phyloP scores from a whole-genome alignment of 1,140 invertebrate species.

The Heliconius nattereri region DNA sequence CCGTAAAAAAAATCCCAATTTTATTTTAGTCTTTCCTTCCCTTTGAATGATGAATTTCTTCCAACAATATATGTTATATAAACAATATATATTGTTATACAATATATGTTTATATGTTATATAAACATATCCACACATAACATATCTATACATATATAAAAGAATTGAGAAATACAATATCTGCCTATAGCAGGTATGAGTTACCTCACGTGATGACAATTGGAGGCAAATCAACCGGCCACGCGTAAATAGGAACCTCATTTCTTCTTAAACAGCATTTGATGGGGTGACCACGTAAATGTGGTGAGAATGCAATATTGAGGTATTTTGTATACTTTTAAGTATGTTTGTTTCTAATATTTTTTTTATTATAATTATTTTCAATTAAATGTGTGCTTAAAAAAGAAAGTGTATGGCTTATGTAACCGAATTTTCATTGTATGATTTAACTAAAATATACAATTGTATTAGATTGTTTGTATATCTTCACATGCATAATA shows the following conservation, averaged over 20 bases:
- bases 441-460: no score
- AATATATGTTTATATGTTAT: no score
- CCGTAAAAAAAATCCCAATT: not conserved
- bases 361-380: not conserved
- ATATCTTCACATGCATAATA: no score
- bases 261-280: constrained; percentile 65
- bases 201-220: constrained; percentile 53
- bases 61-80: not conserved
- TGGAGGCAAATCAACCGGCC: constrained; percentile 60
- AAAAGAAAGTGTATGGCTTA: no score
- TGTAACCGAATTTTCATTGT: no score
- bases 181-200: constrained; percentile 25
- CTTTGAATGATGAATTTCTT: constrained; percentile 13
- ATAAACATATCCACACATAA: no score
- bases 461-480: no score
- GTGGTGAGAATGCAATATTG: not conserved
- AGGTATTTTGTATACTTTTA: not conserved
- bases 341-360: not conserved
- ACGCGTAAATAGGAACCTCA: constrained; percentile 64
- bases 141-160: not conserved
- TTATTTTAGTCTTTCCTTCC: not conserved
- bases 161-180: constrained; percentile 21
- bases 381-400: no score
- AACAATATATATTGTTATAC: no score
- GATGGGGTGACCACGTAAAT: constrained; percentile 19